Percentiles rank a stretch among this genome's conserved stretches.
phyloP scores from a whole-genome alignment of 2,113 vertebrate species.

The Aegypius monachus region DNA sequence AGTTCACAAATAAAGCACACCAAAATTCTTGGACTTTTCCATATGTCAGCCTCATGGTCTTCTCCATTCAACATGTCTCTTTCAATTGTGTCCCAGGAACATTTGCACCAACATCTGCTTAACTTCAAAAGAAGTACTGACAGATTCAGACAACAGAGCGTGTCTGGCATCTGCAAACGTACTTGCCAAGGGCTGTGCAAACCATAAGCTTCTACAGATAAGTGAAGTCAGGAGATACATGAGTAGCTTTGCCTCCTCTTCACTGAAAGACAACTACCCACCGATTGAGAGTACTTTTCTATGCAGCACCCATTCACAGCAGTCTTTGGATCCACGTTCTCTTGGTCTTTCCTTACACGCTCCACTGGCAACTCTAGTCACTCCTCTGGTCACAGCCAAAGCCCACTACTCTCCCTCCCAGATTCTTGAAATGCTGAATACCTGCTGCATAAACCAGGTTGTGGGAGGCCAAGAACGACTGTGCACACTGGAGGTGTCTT shows the following conservation, averaged over 20 bases:
- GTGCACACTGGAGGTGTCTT: not conserved
- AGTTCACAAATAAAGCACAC: not conserved
- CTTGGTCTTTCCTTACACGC: not conserved
- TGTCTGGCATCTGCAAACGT: not conserved
- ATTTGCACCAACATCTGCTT: not conserved
- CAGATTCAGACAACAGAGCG: not conserved
- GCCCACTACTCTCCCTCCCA: not conserved
- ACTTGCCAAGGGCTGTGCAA: not conserved
- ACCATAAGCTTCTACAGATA: not conserved
- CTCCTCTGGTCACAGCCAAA: not conserved
- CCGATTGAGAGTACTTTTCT: not conserved
- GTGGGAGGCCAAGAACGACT: not conserved
- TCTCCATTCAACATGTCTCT: not conserved
- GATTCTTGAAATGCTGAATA: not conserved
- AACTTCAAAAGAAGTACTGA: not conserved
- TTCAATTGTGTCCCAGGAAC: not conserved
- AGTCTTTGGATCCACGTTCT: not conserved
- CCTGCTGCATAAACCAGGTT: not conserved
- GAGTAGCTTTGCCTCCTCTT: not conserved
- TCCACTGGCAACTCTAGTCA: not conserved
- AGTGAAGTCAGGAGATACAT: not conserved
- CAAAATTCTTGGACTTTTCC: not conserved
- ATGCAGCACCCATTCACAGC: not conserved
- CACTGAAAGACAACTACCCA: not conserved
- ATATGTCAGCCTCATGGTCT: not conserved